Base-by-base conservation (phyloP, 2,797 vertebrate genomes). In the Serranus cabrilla region DNA sequence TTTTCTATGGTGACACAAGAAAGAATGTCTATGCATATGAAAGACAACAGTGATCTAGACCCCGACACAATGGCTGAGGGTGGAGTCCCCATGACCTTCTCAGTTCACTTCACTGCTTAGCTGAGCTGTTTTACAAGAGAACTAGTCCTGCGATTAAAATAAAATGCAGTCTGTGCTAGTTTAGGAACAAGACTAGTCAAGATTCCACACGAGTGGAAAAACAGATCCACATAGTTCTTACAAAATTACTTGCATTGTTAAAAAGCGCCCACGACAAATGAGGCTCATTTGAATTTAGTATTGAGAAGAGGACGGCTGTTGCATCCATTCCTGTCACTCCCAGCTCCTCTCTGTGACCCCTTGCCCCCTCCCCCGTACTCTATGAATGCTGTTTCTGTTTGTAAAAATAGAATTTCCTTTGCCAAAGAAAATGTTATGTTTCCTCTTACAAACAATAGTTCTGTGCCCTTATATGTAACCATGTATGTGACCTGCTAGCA, bases 11-110 rank as follows among this genome's bases (percentile, higher is more conserved):
- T 79, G 87, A 87, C 73, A 76, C 83, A 83, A 89, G 90, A 91
- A 94, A 92, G 90, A 94, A 94, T 92, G 92, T 90, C 92, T 94
- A 91, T 94, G 89, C 89, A 94, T 96, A 93, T 90, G 89, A 96
- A 97, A 96, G 89, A 87, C 90, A 90, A 79, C 90, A 93, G 78
- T 86, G 92, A 94, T 93, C 75, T 89, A 77, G 92, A 92, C 92
- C 88, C 89, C 86, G 90, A 73, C 76, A 93, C 91, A 92, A 91
- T 89, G 72, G 82, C 43, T n/a, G 56, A 81, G 90, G 88, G 91
- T 91, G 90, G 92, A 85, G 94, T 89, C 88, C 89, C 91, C 80
- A 46, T 88, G 89, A 83, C 67, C 74, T 87, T 80, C 82, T 92
- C 79, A 71, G 85, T 86, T 54, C 59, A 66, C 49, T 62, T 92